Conservation (phyloP, 2,113 vertebrate species). For the Seriola dumerili region DNA sequence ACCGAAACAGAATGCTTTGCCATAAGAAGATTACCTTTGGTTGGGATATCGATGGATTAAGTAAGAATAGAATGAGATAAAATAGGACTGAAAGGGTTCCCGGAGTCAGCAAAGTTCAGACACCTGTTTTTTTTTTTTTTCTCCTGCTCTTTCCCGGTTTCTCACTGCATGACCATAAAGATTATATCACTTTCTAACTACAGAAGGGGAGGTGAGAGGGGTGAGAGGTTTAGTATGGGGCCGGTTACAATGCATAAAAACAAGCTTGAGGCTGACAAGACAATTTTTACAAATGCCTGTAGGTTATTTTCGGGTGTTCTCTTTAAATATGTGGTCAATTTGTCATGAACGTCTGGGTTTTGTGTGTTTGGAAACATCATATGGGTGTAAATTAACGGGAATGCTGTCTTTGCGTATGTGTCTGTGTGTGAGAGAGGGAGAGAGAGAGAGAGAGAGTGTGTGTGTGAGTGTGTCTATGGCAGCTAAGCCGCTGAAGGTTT, state of each 20-base stretch:
- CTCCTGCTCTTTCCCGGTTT: slow-evolving; percentile 14
- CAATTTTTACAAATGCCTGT: neutral
- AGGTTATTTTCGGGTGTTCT: slow-evolving; percentile 5
- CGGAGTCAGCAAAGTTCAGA: slow-evolving; percentile 81
- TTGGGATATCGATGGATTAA: slow-evolving; percentile 87
- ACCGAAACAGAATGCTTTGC: slow-evolving; percentile 83
- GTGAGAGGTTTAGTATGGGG: slow-evolving; percentile 4
- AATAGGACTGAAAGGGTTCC: slow-evolving; percentile 78
- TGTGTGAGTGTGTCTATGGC: slow-evolving; percentile 70
- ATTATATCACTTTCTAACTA: slow-evolving; percentile 53
- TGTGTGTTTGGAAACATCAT: slow-evolving; percentile 45
- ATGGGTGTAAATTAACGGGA: slow-evolving; percentile 69
- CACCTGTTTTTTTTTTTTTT: slow-evolving; percentile 78
- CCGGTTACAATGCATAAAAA: slow-evolving; percentile 45
- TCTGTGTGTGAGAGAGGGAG: slow-evolving; percentile 18
- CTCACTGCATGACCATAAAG: slow-evolving; percentile 48
- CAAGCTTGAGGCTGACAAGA: slow-evolving; percentile 15
- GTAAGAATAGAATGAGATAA: slow-evolving; percentile 85
- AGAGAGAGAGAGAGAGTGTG: slow-evolving; percentile 2
- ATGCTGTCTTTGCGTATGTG: slow-evolving; percentile 59
- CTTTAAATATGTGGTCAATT: slow-evolving; percentile 63
- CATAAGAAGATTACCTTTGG: slow-evolving; percentile 87
- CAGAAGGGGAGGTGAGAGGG: slow-evolving; percentile 26
- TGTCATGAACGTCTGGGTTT: slow-evolving; percentile 36
- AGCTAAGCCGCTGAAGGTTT: slow-evolving; percentile 89